Percentiles rank a stretch among this genome's conserved stretches.
These are phyloP conservation scores for Cremastinae sp. DNA, from an alignment of 2,888 invertebrate genomes.

Conservation along the genomic window DNA sequence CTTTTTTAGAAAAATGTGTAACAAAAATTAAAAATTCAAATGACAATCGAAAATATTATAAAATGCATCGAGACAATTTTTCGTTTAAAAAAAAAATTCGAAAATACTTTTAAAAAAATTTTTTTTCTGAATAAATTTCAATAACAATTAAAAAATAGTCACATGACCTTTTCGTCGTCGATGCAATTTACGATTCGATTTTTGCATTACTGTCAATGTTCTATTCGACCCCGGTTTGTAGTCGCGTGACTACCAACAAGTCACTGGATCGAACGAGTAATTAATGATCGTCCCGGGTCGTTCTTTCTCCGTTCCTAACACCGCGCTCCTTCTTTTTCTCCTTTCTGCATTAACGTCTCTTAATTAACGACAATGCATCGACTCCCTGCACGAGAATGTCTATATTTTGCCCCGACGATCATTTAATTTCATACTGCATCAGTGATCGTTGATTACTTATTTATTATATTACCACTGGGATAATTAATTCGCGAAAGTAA, in stretches of 20 bases:
- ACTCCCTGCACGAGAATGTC: background rate
- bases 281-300: conserved; percentile 53
- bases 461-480: too few species aligned
- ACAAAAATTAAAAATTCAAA: too few species aligned
- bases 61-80: too few species aligned
- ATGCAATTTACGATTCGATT: background rate
- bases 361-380: conserved; percentile 27
- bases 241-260: conserved; percentile 60
- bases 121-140: too few species aligned
- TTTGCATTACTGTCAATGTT: conserved; percentile 53
- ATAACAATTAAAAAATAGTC: too few species aligned
- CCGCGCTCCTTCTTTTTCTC: background rate
- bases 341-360: conserved; percentile 6
- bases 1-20: too few species aligned
- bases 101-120: too few species aligned
- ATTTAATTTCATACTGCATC: background rate
- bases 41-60: too few species aligned
- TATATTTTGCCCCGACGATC: background rate
- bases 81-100: too few species aligned
- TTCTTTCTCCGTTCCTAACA: conserved; percentile 22
- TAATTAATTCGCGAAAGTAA: too few species aligned
- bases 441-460: conserved; percentile 1
- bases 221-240: conserved; percentile 44
- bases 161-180: conserved; percentile 43
- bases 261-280: conserved; percentile 48